phyloP scores from a whole-genome alignment of 2,888 invertebrate species.

The Drosophila histrio region DNA sequence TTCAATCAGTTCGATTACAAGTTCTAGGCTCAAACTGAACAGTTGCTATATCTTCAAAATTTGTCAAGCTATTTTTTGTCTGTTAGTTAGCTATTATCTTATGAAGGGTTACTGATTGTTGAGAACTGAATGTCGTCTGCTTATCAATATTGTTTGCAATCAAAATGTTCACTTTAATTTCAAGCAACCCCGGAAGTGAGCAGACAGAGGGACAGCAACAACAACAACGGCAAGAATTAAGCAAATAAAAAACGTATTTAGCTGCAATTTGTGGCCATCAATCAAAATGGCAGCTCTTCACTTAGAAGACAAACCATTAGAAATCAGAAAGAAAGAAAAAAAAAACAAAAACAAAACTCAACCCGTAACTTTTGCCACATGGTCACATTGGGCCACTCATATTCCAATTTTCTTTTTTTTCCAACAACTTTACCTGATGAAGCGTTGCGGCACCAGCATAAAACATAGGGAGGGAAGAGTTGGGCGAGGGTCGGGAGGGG shows the following conservation, averaged over 20 bases:
- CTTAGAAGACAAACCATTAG: slow-evolving; percentile 35
- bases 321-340: slow-evolving; percentile 30
- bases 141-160: slow-evolving; percentile 45
- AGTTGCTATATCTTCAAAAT: not conserved
- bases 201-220: slow-evolving; percentile 12
- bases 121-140: slow-evolving; percentile 17
- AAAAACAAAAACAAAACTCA: slow-evolving; percentile 17
- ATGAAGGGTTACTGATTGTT: slow-evolving; percentile 11
- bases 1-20: not conserved
- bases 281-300: slow-evolving; percentile 69
- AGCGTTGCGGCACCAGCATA: slow-evolving; percentile 55
- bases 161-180: slow-evolving; percentile 50
- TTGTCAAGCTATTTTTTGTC: not conserved
- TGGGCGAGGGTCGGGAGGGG: not conserved
- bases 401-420: slow-evolving; percentile 42
- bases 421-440: slow-evolving; percentile 67
- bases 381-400: slow-evolving; percentile 66
- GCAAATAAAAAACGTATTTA: slow-evolving; percentile 80
- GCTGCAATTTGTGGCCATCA: slow-evolving; percentile 79
- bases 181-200: slow-evolving; percentile 24
- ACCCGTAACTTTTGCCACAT: slow-evolving; percentile 72
- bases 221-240: slow-evolving; percentile 43
- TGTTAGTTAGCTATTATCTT: slow-evolving; percentile 3
- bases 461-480: slow-evolving; percentile 8
- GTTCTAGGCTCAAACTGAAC: not conserved